These are phyloP conservation scores for Fragum fragum DNA, from an alignment of 2,888 invertebrate species.

Conservation along the genomic window DNA sequence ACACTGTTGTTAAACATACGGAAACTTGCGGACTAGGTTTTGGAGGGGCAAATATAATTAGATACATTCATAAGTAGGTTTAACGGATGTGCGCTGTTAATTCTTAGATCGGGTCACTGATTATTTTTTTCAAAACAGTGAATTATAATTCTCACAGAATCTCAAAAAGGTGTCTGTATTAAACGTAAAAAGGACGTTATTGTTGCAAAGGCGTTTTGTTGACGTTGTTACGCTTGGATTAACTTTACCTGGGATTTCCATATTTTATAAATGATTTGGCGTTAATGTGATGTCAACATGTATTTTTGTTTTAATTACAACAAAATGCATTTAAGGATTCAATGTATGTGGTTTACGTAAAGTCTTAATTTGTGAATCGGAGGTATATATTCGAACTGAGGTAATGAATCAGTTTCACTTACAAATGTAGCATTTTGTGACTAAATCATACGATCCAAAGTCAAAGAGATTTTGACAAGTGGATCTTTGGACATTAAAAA, in stretches of 20 bases:
- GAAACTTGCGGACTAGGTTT: neutral
- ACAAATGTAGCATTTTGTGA: too few relatives aligned
- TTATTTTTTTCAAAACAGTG: too few relatives aligned
- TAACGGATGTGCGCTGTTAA: neutral
- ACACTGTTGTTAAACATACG: neutral
- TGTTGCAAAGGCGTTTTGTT: neutral
- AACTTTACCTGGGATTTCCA: conserved; percentile 2
- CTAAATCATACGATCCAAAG: too few relatives aligned
- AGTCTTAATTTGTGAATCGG: neutral
- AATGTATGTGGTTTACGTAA: neutral
- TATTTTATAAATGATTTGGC: conserved; percentile 1
- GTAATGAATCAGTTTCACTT: too few relatives aligned
- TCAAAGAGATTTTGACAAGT: too few relatives aligned
- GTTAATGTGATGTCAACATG: neutral
- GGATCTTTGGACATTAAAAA: too few relatives aligned
- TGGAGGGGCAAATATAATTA: neutral
- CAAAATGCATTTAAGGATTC: neutral
- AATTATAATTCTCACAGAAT: too few relatives aligned
- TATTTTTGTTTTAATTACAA: neutral
- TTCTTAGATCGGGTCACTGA: neutral
- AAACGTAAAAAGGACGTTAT: too few relatives aligned
- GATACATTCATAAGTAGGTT: neutral
- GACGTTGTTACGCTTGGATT: conserved; percentile 4
- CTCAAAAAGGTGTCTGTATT: too few relatives aligned
- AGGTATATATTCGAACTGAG: too few relatives aligned